Conservation (phyloP, 2,888 invertebrate genomes). For the Philopedon plagiatum region DNA sequence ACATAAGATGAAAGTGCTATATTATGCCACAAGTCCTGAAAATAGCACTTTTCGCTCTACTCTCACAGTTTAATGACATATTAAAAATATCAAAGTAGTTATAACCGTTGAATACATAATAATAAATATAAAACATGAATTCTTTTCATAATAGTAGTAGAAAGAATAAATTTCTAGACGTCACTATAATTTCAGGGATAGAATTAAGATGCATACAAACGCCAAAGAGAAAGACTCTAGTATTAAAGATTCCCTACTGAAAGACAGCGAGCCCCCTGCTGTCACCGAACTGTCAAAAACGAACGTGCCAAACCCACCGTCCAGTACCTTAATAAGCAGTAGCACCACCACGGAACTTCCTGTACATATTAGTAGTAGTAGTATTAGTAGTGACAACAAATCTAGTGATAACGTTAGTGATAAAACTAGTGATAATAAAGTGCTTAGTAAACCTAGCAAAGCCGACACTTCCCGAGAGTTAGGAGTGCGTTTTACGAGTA, state of each 20-base stretch:
- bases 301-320: constrained; percentile 54
- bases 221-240: constrained; percentile 59
- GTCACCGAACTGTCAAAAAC: constrained; percentile 53
- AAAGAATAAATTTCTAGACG: too few relatives aligned
- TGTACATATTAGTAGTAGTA: too few relatives aligned
- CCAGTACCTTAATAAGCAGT: constrained; percentile 52
- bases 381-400: constrained; percentile 56
- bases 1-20: too few relatives aligned
- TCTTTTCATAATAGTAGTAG: too few relatives aligned
- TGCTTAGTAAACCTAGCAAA: constrained; percentile 37
- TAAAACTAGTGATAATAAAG: constrained; percentile 31
- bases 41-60: too few relatives aligned
- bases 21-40: too few relatives aligned
- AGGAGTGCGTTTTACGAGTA: constrained; percentile 45
- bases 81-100: too few relatives aligned
- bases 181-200: constrained; percentile 54
- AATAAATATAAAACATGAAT: too few relatives aligned
- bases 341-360: constrained; percentile 24
- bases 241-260: constrained; percentile 57
- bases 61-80: too few relatives aligned
- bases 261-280: constrained; percentile 57
- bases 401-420: constrained; percentile 50
- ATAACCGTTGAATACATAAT: too few relatives aligned
- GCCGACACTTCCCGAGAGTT: constrained; percentile 52
- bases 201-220: constrained; percentile 62